Conservation (phyloP, 2,888 invertebrate species). For the Ormyrus nitidulus region DNA sequence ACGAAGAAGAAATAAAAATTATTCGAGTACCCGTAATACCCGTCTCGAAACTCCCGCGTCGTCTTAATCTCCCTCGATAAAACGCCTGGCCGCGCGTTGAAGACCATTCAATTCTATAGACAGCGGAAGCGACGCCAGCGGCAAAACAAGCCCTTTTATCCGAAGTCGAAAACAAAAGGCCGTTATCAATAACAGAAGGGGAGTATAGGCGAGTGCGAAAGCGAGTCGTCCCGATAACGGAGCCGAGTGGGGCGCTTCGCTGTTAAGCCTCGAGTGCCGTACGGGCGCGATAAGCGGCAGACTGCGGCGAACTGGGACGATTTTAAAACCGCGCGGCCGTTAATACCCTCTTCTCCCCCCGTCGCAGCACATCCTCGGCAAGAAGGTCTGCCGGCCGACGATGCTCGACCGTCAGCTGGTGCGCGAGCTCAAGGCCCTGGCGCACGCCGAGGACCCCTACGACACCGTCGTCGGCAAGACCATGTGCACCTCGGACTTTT, state of each 20-base stretch:
- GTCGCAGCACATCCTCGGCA: constrained; percentile 88
- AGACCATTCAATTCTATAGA: background rate
- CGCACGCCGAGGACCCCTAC: constrained; percentile 86
- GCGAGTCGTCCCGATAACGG: background rate
- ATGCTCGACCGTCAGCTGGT: constrained; percentile 88
- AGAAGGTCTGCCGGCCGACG: constrained; percentile 87
- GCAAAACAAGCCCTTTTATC: background rate
- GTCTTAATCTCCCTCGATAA: no score
- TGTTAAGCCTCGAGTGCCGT: background rate
- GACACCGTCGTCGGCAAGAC: constrained; percentile 94
- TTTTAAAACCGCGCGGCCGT: background rate
- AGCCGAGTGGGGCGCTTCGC: background rate
- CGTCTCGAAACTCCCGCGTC: no score
- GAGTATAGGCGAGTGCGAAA: background rate
- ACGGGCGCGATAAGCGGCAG: no score
- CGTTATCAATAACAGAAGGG: constrained; percentile 21
- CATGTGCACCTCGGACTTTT: constrained; percentile 98
- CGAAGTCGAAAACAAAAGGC: background rate
- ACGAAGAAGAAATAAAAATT: background rate
- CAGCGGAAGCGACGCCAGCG: background rate
- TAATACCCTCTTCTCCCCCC: background rate
- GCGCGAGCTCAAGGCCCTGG: constrained; percentile 86
- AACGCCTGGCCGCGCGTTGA: background rate
- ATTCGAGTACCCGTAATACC: no score
- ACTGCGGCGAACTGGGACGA: background rate